Base-by-base conservation (phyloP, 1,140 invertebrate species). In the Zeugodacus cucurbitae region DNA sequence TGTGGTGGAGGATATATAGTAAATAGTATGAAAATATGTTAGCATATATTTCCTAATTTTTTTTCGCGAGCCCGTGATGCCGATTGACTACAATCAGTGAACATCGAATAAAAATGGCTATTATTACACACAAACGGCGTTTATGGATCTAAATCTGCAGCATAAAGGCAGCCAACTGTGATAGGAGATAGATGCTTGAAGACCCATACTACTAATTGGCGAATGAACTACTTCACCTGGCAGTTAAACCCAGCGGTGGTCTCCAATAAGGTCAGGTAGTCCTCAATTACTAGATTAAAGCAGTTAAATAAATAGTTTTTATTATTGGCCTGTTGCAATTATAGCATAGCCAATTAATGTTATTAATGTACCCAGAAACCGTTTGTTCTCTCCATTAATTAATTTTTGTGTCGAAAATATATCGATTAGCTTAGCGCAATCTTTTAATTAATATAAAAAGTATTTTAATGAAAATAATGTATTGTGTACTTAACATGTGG, bases 321-420 rank as follows among this genome's bases (percentile, higher is more conserved):
- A 82, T 48, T 82, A 48, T 48, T 82, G 22, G 10, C 17, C 26
- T 82, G n/a, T 82, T 48, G 74, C 41, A 82, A 82, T 29, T 82
- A 41, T 82, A 82, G 44, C n/a, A 41, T 82, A 82, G 44, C n/a
- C 74, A 82, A 82, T 82, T 82, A 54, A 48, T 54, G 74, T 44
- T 82, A 5, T 82, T 48, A 48, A 54, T 82, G 74, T 82, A 48
- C 7, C 44, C 74, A 48, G 8, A 82, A 82, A 82, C 44, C 74
- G 41, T 82, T 82, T 82, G 74, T 82, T 34, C 41, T 82, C n/a
- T 26, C 41, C 20, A 82, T 82, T 48, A 54, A 82, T 48, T 48
- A 82, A 82, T 82, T 82, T 10, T 37, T 82, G 29, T 54, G 41
- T 54, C 41, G 44, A 48, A 17, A 82, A 48, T 82, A 82, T 82